phyloP scores from a whole-genome alignment of 2,113 vertebrate genomes.

The Egretta garzetta region DNA sequence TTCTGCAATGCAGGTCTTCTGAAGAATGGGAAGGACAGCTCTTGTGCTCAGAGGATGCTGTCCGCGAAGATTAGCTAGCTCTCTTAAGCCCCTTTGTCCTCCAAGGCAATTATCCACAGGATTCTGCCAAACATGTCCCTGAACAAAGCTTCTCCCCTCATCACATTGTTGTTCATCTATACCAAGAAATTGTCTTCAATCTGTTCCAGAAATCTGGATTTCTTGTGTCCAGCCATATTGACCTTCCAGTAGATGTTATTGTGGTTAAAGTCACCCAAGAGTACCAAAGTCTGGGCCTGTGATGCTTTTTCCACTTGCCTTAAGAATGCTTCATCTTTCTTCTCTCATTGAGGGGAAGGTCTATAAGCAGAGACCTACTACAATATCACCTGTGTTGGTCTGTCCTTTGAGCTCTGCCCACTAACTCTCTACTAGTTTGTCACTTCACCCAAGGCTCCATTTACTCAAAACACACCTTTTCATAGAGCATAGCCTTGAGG shows the following conservation, averaged over 20 bases:
- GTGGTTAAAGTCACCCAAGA: not conserved
- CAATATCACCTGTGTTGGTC: not conserved
- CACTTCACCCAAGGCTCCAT: not conserved
- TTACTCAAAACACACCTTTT: not conserved
- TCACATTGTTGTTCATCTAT: not conserved
- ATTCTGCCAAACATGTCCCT: not conserved
- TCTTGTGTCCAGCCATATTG: not conserved
- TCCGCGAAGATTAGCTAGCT: not conserved
- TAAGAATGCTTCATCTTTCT: not conserved
- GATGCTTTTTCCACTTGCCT: not conserved
- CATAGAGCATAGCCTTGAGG: not conserved
- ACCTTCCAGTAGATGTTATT: not conserved
- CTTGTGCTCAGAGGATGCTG: not conserved
- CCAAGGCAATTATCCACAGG: not conserved
- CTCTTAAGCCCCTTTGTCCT: not conserved
- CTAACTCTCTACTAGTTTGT: not conserved
- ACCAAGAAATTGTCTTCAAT: not conserved
- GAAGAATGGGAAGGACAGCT: not conserved
- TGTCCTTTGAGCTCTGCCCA: not conserved
- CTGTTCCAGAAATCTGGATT: not conserved
- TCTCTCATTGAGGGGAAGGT: not conserved
- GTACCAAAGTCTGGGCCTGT: accelerated
- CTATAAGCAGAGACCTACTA: not conserved
- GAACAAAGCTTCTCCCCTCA: not conserved
- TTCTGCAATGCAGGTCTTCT: not conserved